Percentiles rank a stretch among this genome's conserved stretches.
Conservation (phyloP, 2,113 vertebrate species). For the Leptobrachium leishanense region DNA sequence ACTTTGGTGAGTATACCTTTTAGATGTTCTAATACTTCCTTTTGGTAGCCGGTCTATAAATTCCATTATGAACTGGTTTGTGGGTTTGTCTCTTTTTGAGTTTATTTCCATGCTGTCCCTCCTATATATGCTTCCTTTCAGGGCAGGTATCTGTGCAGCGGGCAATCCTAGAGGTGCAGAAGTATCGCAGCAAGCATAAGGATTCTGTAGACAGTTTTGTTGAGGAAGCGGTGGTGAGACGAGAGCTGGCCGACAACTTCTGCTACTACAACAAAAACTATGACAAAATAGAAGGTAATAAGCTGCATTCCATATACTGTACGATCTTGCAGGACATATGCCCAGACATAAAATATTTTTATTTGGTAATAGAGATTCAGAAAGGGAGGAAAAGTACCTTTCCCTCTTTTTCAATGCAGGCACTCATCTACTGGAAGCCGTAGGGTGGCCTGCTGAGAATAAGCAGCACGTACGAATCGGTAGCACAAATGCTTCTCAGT, state of each 20-base stretch:
- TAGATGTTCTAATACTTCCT: too few species aligned
- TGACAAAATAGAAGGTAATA: constrained; percentile 76
- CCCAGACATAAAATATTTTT: too few species aligned
- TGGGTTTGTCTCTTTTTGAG: neutral
- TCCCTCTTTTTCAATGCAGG: too few species aligned
- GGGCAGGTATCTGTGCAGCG: constrained; percentile 84
- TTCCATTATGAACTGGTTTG: neutral
- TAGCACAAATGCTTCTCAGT: too few species aligned
- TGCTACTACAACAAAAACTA: constrained; percentile 89
- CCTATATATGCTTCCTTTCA: constrained; percentile 48
- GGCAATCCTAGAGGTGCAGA: constrained; percentile 75
- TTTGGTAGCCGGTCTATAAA: too few species aligned
- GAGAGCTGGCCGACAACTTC: constrained; percentile 88
- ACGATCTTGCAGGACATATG: too few species aligned
- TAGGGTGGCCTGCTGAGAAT: too few species aligned
- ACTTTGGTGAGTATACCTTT: constrained; percentile 72
- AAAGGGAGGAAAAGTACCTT: too few species aligned
- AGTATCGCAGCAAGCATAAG: constrained; percentile 56
- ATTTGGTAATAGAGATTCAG: too few species aligned
- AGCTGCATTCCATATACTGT: neutral
- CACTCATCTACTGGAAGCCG: too few species aligned
- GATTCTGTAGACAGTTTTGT: constrained; percentile 68
- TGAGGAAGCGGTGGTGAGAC: constrained; percentile 83
- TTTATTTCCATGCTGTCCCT: neutral
- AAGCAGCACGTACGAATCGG: too few species aligned